phyloP scores from a whole-genome alignment of 1,140 invertebrate genomes.

The Myzus persicae region DNA sequence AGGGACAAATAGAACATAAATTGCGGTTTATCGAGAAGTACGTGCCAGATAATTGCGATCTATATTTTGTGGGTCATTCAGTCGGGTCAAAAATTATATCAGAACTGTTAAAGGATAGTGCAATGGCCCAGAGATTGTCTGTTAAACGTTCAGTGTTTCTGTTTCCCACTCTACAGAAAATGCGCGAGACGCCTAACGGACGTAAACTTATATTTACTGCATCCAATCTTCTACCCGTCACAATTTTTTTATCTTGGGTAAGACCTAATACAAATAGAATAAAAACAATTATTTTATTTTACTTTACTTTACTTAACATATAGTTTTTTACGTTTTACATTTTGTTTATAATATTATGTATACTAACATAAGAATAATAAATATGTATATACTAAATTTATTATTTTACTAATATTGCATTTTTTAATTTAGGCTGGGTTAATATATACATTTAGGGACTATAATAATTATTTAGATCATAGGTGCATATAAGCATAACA shows the following conservation, averaged over 20 bases:
- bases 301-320: no score
- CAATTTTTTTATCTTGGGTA: constrained; percentile 69
- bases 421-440: background rate
- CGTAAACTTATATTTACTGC: constrained; percentile 66
- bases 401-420: background rate
- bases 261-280: constrained; percentile 32
- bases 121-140: background rate
- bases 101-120: constrained; percentile 72
- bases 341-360: background rate
- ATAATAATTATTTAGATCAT: no score
- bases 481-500: no score
- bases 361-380: no score
- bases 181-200: constrained; percentile 77
- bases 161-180: constrained; percentile 84
- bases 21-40: constrained; percentile 77
- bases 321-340: background rate
- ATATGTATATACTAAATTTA: background rate
- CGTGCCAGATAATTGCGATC: constrained; percentile 72
- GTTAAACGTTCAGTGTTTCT: constrained; percentile 66
- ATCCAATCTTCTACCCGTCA: constrained; percentile 66
- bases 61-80: constrained; percentile 85
- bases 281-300: background rate
- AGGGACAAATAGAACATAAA: constrained; percentile 85
- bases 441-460: no score
- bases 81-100: constrained; percentile 82